phyloP scores from a whole-genome alignment of 2,797 vertebrate species.

The Falco columbarius region DNA sequence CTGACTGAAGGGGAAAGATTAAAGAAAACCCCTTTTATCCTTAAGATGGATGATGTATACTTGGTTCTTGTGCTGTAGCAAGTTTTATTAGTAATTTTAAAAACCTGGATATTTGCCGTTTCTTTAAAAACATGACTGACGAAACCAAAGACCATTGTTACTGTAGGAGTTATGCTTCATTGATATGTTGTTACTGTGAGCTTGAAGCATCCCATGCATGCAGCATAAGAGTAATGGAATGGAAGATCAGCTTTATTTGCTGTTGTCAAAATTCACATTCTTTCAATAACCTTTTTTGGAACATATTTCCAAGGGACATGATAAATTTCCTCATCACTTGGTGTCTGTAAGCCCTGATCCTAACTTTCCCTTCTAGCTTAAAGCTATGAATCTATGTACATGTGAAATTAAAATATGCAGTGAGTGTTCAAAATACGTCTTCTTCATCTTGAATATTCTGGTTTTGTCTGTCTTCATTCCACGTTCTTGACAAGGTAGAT shows the following conservation, averaged over 20 bases:
- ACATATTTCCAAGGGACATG: background rate
- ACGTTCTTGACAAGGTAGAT: background rate
- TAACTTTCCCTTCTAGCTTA: background rate
- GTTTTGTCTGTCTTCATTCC: background rate
- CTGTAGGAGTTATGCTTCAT: background rate
- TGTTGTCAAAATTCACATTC: background rate
- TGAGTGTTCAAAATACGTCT: background rate
- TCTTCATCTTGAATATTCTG: background rate
- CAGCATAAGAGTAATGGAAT: background rate
- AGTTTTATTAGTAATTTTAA: background rate
- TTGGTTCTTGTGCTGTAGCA: background rate
- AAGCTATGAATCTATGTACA: background rate
- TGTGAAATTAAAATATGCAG: background rate
- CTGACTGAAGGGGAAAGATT: background rate
- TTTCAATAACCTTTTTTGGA: background rate
- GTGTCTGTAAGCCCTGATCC: background rate
- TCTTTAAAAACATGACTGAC: background rate
- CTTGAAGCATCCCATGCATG: background rate
- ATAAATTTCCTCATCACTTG: background rate
- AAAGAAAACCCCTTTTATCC: rapidly evolving
- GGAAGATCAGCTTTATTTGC: background rate
- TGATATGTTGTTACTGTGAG: background rate
- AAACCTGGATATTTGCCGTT: background rate
- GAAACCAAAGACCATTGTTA: background rate
- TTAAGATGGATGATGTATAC: background rate